Evolutionary conservation across 2,888 invertebrate species (phyloP).

Genomic region (Parthenolecanium corni): DNA sequence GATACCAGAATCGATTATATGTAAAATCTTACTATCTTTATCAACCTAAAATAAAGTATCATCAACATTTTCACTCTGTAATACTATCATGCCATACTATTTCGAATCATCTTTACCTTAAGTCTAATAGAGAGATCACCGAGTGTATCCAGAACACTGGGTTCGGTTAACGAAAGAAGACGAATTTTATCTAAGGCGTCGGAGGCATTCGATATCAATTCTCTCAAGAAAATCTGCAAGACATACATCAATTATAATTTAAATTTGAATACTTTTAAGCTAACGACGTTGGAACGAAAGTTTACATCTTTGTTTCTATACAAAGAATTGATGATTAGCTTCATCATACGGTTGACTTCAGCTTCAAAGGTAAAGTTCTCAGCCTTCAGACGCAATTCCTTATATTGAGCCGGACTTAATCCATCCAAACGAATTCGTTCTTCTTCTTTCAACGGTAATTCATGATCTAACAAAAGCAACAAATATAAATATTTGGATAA

Average conservation of each 20-base stretch:
- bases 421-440: slow-evolving; percentile 94
- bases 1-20: slow-evolving; percentile 91
- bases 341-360: slow-evolving; percentile 99
- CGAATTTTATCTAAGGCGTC: slow-evolving; percentile 98
- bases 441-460: slow-evolving; percentile 80
- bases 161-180: slow-evolving; percentile 79
- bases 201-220: slow-evolving; percentile 96
- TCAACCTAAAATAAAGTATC: slow-evolving; percentile 52
- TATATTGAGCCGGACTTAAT: slow-evolving; percentile 84
- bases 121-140: slow-evolving; percentile 81
- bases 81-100: neutral
- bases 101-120: slow-evolving; percentile 42
- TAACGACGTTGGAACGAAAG: neutral
- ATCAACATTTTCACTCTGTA: neutral
- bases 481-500: neutral
- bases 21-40: slow-evolving; percentile 78
- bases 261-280: neutral
- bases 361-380: slow-evolving; percentile 89
- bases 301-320: slow-evolving; percentile 93
- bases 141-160: slow-evolving; percentile 60
- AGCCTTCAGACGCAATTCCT: slow-evolving; percentile 77
- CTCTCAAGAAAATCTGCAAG: slow-evolving; percentile 80
- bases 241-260: neutral
- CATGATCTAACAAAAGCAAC: slow-evolving; percentile 56
- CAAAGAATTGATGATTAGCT: slow-evolving; percentile 96